Percentiles rank a stretch among this genome's conserved stretches.
These are phyloP conservation scores for Alcedo atthis DNA, from an alignment of 2,797 vertebrate species.

Conservation along the genomic window DNA sequence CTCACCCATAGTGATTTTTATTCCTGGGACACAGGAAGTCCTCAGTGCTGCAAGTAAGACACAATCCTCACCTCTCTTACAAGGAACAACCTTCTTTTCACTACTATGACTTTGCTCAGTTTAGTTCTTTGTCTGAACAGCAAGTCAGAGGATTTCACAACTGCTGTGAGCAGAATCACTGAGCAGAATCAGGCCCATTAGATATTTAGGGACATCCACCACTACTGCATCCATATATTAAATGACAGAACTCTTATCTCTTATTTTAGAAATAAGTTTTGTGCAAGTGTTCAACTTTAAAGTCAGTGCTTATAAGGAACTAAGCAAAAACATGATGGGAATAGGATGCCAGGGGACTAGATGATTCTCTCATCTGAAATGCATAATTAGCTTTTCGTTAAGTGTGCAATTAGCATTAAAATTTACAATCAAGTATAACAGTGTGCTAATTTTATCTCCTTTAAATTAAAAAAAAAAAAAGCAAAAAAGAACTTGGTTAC, in stretches of 20 bases:
- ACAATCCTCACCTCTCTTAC: not conserved
- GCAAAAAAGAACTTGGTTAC: not conserved
- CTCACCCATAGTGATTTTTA: not conserved
- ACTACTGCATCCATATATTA: not conserved
- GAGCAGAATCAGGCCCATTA: not conserved
- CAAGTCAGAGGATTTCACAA: not conserved
- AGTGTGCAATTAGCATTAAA: conserved; percentile 67
- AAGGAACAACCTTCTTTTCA: not conserved
- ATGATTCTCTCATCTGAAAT: conserved; percentile 52
- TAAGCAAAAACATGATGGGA: conserved; percentile 16
- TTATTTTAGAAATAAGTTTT: conserved; percentile 12
- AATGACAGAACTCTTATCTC: not conserved
- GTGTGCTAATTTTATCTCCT: conserved; percentile 52
- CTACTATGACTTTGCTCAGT: not conserved
- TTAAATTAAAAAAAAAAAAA: not conserved
- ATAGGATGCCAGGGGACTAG: conserved; percentile 40
- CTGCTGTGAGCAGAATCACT: not conserved
- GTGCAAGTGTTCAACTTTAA: not conserved
- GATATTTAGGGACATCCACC: not conserved
- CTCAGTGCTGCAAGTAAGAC: not conserved
- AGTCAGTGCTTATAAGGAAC: conserved; percentile 7
- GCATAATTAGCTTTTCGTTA: conserved; percentile 50
- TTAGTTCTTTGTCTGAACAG: not conserved
- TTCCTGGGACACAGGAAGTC: not conserved
- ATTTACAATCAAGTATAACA: conserved; percentile 49